phyloP scores from a whole-genome alignment of 1,140 invertebrate species.

The Drosophila novamexicana region DNA sequence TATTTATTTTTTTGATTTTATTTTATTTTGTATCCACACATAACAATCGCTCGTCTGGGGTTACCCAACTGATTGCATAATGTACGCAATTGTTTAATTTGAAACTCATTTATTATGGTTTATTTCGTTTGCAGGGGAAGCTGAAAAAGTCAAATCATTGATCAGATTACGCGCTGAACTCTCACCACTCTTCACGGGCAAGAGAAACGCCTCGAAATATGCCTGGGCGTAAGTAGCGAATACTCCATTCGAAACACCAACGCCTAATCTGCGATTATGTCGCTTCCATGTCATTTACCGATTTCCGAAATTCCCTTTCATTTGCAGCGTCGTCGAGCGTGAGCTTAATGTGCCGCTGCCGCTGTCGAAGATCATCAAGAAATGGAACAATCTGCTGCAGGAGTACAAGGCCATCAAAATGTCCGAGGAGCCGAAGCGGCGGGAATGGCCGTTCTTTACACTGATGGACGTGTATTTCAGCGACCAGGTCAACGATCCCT shows the following conservation, averaged over 20 bases:
- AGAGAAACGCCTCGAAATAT: slow-evolving; percentile 84
- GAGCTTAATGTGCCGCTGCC: slow-evolving; percentile 84
- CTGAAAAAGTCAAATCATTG: slow-evolving; percentile 84
- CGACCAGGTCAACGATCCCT: slow-evolving; percentile 84
- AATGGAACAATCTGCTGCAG: slow-evolving; percentile 84
- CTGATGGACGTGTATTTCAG: slow-evolving; percentile 84
- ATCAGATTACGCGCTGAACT: slow-evolving; percentile 84
- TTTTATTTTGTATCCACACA: slow-evolving; percentile 7
- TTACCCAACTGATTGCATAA: slow-evolving; percentile 36
- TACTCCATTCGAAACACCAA: slow-evolving; percentile 10
- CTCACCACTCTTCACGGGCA: slow-evolving; percentile 84
- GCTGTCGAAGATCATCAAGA: slow-evolving; percentile 84
- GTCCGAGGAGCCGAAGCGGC: slow-evolving; percentile 84
- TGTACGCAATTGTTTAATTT: slow-evolving; percentile 38
- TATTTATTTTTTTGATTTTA: not conserved
- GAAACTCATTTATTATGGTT: slow-evolving; percentile 23
- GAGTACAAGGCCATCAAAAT: slow-evolving; percentile 84
- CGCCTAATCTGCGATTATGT: slow-evolving; percentile 25
- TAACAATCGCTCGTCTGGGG: slow-evolving; percentile 13
- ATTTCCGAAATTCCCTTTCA: slow-evolving; percentile 1
- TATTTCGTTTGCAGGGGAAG: slow-evolving; percentile 76
- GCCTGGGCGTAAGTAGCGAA: slow-evolving; percentile 84
- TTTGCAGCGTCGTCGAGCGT: slow-evolving; percentile 78
- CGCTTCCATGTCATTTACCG: not conserved
- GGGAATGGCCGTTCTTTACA: slow-evolving; percentile 84